A percentile compares a stretch with the other conserved stretches of the same genome.
Evolutionary conservation across 53 echinoderm and acorn worm species (phyloP).

Genomic region (Henricia sp.): DNA sequence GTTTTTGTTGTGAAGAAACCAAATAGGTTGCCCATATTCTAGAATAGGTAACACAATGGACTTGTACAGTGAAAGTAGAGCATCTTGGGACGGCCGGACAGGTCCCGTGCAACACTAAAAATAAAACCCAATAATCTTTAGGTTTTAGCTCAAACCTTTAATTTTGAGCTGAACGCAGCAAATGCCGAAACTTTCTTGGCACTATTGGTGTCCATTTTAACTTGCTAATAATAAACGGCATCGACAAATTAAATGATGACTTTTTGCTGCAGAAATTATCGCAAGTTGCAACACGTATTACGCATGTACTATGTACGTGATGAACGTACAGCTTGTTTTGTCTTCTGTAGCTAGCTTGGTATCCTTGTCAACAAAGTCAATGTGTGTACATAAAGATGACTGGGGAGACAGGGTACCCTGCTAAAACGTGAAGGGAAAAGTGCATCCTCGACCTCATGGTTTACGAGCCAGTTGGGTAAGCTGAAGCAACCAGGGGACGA

Average conservation of each 20-base stretch:
- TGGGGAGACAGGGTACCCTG: too few species aligned
- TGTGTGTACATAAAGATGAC: too few species aligned
- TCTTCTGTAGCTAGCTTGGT: too few species aligned
- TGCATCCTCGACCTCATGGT: too few species aligned
- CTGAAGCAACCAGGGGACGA: too few species aligned
- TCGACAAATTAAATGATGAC: background rate
- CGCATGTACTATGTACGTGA: too few species aligned
- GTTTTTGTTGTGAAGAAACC: constrained; percentile 9
- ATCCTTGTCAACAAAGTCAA: too few species aligned
- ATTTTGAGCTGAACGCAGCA: constrained; percentile 36
- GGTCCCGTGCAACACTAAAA: constrained; percentile 5
- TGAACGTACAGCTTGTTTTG: too few species aligned
- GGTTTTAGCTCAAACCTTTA: constrained; percentile 14
- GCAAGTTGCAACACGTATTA: too few species aligned
- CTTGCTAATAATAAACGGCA: background rate
- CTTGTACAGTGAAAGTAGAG: background rate
- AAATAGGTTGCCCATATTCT: constrained; percentile 16
- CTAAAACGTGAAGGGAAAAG: too few species aligned
- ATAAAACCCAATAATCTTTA: background rate
- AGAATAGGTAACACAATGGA: background rate
- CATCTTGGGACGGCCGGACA: background rate
- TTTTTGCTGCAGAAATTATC: too few species aligned
- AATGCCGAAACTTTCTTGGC: constrained; percentile 33
- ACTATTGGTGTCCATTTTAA: background rate
- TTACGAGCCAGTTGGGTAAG: too few species aligned